Base-by-base conservation (phyloP, 1,140 invertebrate genomes). In the Philopotamus ludificatus region DNA sequence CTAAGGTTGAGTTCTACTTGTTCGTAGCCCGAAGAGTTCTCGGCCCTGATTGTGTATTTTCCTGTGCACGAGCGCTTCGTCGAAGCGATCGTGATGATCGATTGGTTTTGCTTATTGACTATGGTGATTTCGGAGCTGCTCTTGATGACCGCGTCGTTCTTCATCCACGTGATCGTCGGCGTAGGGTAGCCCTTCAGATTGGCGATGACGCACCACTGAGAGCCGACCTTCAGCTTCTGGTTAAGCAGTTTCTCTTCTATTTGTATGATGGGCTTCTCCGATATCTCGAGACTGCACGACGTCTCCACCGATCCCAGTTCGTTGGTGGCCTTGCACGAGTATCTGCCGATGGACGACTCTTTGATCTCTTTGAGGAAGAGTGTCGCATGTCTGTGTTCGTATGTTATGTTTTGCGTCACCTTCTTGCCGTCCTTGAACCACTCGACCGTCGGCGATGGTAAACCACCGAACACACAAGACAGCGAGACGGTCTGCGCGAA, bases 361-460 rank as follows among this genome's bases (percentile, higher is more conserved):
- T 77, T 82, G 7, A 86, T 86, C 73, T 89, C 83, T 70, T 81
- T 81, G 63, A 94, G 86, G 0, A 81, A 83, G 22, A 91, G 78
- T 26, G 89, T 88, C 49, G 90, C 89, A 9, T 91, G 80, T 63
- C 88, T 84, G 69, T 91, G 87, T 67, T 90, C 85, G 69, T 89
- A 92, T 9, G 82, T 84, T 10, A 85, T 84, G 54, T 77, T 83
- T 67, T 82, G 79, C 21, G 79, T 77, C 26, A 86, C 76, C 39
- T 81, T 76, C 64, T 83, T 78, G 3, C 81, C 83, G 71, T 85
- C 82, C 72, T 83, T 85, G 49, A 77, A 86, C 94, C 94, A 97
- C 66, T 83, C 86, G 3, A 95, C 86, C 70, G 85, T 87, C n/a
- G 95, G 94, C 74, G 84, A 79, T 2, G 94, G 93, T 71, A 87